Evolutionary conservation across 37 sponge, comb jelly and placozoan genomes (phyloP).

Genomic region (Chondrilla cf. caribensis): DNA sequence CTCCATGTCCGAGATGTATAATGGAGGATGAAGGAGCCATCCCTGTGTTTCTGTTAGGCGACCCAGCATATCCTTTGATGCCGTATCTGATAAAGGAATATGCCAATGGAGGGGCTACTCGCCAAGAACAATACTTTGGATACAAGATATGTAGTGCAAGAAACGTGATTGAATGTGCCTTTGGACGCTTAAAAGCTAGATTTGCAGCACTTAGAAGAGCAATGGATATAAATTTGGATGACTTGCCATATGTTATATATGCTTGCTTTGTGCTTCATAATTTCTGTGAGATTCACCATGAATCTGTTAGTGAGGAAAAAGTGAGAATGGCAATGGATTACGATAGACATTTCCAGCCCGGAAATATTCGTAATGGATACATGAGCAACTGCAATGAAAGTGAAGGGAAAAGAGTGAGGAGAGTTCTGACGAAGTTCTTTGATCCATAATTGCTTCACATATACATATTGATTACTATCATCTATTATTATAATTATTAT

Average conservation of each 20-base stretch:
- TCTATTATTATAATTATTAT: too few species aligned
- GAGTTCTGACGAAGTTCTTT: slow-evolving; percentile 25
- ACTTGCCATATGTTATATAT: slow-evolving; percentile 25
- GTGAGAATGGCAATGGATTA: slow-evolving; percentile 2
- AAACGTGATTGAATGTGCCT: slow-evolving; percentile 43
- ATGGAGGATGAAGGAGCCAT: slow-evolving; percentile 32
- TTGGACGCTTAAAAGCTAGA: slow-evolving; percentile 37
- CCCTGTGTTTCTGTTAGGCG: neutral
- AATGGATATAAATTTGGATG: slow-evolving; percentile 37
- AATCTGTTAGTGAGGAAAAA: slow-evolving; percentile 1
- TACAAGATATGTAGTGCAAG: slow-evolving; percentile 24
- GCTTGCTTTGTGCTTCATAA: slow-evolving; percentile 39
- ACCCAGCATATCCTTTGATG: slow-evolving; percentile 26
- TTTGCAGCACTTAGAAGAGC: slow-evolving; percentile 20
- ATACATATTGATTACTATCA: too few species aligned
- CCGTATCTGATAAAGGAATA: slow-evolving; percentile 46
- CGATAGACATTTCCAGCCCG: neutral
- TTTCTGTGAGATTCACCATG: slow-evolving; percentile 23
- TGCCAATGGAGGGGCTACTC: slow-evolving; percentile 19
- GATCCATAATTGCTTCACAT: slow-evolving; percentile 36
- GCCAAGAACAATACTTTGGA: slow-evolving; percentile 43
- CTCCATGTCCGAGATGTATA: neutral
- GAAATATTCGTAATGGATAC: neutral
- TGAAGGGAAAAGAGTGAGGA: slow-evolving; percentile 32
- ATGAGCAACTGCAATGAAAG: slow-evolving; percentile 7